A percentile compares a stretch with the other conserved stretches of the same genome.
Conservation (phyloP, 2,797 vertebrate species). For the Valencia hispanica region DNA sequence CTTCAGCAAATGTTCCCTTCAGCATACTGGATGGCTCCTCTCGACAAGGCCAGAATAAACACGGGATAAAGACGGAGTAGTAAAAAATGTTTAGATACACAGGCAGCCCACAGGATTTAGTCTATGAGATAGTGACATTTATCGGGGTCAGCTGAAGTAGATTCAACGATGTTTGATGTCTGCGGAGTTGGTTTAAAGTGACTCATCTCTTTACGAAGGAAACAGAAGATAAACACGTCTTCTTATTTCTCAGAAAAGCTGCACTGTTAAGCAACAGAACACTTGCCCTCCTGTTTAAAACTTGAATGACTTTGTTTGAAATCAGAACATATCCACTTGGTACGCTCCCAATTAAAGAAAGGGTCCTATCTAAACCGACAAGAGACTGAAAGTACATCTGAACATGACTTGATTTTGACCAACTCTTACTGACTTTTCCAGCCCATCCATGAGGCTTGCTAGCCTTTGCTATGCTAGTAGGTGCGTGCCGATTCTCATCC, state of each 20-base stretch:
- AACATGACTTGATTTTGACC: background rate
- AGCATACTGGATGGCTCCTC: conserved; percentile 21
- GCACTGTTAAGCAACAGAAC: background rate
- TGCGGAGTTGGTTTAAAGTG: conserved; percentile 18
- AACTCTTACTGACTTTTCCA: background rate
- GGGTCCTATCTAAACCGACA: background rate
- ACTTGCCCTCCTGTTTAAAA: conserved; percentile 3
- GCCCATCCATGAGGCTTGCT: no score
- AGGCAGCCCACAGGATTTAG: conserved; percentile 43
- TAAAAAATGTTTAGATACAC: conserved; percentile 54
- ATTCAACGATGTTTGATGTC: conserved; percentile 19
- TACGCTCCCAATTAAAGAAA: background rate
- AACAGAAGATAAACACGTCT: background rate
- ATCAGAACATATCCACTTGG: background rate
- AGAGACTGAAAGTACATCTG: background rate
- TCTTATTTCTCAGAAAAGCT: conserved; percentile 13
- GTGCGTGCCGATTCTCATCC: no score
- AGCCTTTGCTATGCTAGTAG: no score
- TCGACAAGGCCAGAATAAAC: conserved; percentile 57
- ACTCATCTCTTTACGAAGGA: conserved; percentile 20
- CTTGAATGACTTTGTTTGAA: background rate
- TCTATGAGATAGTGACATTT: conserved; percentile 41
- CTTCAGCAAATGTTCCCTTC: conserved; percentile 28
- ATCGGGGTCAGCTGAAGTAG: conserved; percentile 24
- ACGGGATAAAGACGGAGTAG: conserved; percentile 43